Evolutionary conservation across 2,888 invertebrate species (phyloP), one percentile per base, ranked within the genome.

Genomic region (Subacronicta megacephala): DNA sequence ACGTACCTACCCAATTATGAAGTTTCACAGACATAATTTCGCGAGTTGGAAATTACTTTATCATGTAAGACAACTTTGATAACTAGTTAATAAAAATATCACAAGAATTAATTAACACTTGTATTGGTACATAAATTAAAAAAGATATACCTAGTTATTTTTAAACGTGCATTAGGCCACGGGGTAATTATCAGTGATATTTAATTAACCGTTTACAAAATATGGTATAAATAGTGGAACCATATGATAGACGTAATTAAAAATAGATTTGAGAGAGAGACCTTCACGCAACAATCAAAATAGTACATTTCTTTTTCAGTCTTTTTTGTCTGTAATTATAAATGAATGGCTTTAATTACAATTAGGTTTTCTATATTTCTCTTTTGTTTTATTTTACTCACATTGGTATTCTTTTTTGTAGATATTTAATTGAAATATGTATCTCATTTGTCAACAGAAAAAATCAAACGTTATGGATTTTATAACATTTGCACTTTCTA

Each of bases 181-280:
- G 13, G 4, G 7, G 7, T 37, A 36, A 29, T 55, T 62, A 43
- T 26, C n/a, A 20, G 29, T 41, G 45, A 58, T 64, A 65, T 70
- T 68, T 54, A 65, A 79, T 77, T 70, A 70, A 68, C 50, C 9
- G 35, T 45, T 38, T 50, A 47, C 44, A 29, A 52, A 57, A 50
- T 50, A 47, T 12, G 29, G 37, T 63, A 59, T 17, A 63, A 35
- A 59, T 23, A 63, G 31, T 40, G 20, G n/a, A 43, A 61, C 46
- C n/a, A 17, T 36, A 23, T 63, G 66, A 75, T 57, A 57, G 29
- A 41, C 7, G 72, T 67, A 75, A 83, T 84, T 82, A 84, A 81
- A 85, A 78, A 75, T 71, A 81, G 77, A 87, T 87, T 87, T 83
- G n/a, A n/a, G n/a, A n/a, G n/a, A n/a, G n/a, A n/a, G n/a, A 71